phyloP scores from a whole-genome alignment of 2,113 vertebrate genomes.

The Lagopus leucura region DNA sequence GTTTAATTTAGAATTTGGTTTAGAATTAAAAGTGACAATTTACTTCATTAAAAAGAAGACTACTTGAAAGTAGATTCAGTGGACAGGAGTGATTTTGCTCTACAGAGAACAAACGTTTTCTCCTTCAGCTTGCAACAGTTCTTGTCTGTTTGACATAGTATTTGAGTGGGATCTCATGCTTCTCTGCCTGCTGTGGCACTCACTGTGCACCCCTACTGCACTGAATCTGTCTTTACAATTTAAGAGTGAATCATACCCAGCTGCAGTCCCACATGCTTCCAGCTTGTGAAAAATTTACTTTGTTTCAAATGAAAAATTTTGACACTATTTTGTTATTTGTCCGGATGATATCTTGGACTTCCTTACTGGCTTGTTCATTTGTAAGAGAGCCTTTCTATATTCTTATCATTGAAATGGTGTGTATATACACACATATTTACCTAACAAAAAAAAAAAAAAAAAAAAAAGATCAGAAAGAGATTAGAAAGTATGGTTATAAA shows the following conservation, averaged over 20 bases:
- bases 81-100: not conserved
- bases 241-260: rapidly evolving
- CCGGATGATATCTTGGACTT: not conserved
- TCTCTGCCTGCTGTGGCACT: not conserved
- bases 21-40: not conserved
- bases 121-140: not conserved
- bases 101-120: not conserved
- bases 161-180: not conserved
- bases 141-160: not conserved
- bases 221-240: not conserved
- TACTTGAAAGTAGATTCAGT: not conserved
- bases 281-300: rapidly evolving
- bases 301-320: not conserved
- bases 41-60: not conserved
- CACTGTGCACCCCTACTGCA: not conserved
- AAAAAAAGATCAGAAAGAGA: not conserved
- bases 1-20: not conserved
- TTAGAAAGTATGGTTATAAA: rapidly evolving
- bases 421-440: not conserved
- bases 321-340: not conserved
- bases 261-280: rapidly evolving
- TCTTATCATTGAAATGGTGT: not conserved
- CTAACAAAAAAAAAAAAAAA: not conserved
- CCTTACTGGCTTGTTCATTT: not conserved
- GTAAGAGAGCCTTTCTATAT: not conserved